Base-by-base conservation (phyloP, 2,113 vertebrate species). In the Corythoichthys haematopterus region DNA sequence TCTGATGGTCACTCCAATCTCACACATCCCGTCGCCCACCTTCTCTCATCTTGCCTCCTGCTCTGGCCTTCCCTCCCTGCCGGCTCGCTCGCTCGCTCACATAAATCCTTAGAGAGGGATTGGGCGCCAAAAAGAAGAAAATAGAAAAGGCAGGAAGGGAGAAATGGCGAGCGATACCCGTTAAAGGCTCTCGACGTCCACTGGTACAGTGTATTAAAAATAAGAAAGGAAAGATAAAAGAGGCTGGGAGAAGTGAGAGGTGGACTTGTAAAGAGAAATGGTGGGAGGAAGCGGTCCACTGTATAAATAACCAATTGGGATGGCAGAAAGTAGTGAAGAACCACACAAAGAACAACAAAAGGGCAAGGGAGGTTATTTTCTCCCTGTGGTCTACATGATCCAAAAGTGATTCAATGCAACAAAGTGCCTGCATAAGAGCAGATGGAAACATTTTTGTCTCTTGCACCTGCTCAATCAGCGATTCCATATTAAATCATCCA, bases 221-320 rank as follows among this genome's bases (percentile, higher is more conserved):
- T 64, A 65, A 81, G 69, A 65, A 71, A 64, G 66, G 57, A 52
- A 68, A 77, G 80, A 85, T 77, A 81, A 84, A 86, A 80, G 66
- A 80, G 66, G 66, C 28, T 48, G 70, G 66, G 51, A 76, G 65
- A 43, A 40, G 68, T 35, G 61, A 71, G 68, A 80, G 71, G 77
- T 72, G 67, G 68, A 77, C 72, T 73, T 68, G 75, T 86, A 80
- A 85, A 79, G 60, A 85, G 74, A 64, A 81, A 85, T 84, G 73
- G 86, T 79, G 75, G 73, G 75, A 82, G 77, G 56, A 81, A 68
- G 79, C 73, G 68, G 64, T 75, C 71, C 68, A 61, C 66, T 71
- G 46, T 53, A 78, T 80, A 77, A 81, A 88, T 85, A 84, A 84
- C 46, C 66, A 66, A 47, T 79, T 81, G 75, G 76, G 81, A 79